These are phyloP conservation scores for Sciurus carolinensis DNA, from an alignment of 2,797 vertebrate genomes.

Conservation along the genomic window DNA sequence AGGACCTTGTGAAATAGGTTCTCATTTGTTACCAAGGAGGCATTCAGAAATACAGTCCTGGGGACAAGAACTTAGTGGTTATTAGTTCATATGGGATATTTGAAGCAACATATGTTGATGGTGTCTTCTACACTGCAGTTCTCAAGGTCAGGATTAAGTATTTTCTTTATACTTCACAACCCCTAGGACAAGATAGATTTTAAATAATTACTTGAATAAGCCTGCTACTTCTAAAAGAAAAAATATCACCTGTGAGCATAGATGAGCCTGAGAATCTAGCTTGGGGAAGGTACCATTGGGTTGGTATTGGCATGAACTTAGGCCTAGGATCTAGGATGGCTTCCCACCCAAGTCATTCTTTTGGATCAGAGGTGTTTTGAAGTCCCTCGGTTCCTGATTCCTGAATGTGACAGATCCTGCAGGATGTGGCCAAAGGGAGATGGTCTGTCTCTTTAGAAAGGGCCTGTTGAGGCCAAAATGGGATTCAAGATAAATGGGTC, in stretches of 20 bases:
- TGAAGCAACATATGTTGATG: no score
- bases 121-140: no score
- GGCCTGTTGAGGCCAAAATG: neutral
- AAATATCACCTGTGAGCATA: neutral
- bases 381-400: neutral
- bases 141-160: no score
- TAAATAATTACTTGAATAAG: no score
- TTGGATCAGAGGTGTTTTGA: neutral
- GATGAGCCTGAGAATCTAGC: neutral
- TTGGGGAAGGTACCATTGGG: neutral
- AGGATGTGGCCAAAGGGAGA: neutral
- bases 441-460: neutral
- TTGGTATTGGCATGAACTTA: neutral
- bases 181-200: no score
- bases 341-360: neutral
- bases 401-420: neutral
- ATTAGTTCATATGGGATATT: no score
- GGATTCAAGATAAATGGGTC: neutral
- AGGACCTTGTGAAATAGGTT: no score
- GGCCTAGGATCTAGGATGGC: neutral
- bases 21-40: no score
- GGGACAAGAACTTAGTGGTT: no score
- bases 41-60: no score
- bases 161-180: no score
- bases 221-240: no score